Conservation (phyloP, 2,888 invertebrate genomes). For the Cataglyphis livida region DNA sequence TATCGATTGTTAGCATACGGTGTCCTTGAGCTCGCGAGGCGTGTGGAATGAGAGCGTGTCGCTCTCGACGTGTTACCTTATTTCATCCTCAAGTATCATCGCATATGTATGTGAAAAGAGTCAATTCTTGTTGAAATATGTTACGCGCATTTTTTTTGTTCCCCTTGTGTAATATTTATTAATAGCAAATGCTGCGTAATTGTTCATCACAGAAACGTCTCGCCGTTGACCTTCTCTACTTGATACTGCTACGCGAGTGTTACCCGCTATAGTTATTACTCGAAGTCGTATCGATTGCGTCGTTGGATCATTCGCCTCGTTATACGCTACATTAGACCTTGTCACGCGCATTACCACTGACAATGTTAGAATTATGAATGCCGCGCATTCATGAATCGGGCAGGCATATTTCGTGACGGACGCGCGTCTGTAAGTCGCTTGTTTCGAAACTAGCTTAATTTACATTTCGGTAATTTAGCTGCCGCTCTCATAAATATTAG, state of each 20-base stretch:
- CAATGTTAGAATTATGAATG: constrained; percentile 53
- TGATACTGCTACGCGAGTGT: constrained; percentile 36
- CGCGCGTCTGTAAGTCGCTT: constrained; percentile 42
- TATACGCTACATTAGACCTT: constrained; percentile 46
- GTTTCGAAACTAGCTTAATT: constrained; percentile 37
- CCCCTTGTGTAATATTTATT: constrained; percentile 59
- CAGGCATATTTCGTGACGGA: constrained; percentile 13
- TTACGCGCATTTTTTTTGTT: constrained; percentile 17
- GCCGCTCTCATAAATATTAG: not conserved
- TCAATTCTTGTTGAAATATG: constrained; percentile 19
- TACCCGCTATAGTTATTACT: not conserved
- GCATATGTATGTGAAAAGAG: constrained; percentile 6
- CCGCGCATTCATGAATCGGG: constrained; percentile 50
- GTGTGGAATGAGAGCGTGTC: constrained; percentile 7
- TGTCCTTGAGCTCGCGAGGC: constrained; percentile 50
- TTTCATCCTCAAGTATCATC: not conserved
- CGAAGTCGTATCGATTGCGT: constrained; percentile 44
- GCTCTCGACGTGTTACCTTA: not conserved
- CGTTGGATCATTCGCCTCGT: constrained; percentile 39
- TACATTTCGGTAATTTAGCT: constrained; percentile 31
- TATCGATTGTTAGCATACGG: constrained; percentile 49
- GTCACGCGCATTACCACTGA: constrained; percentile 42
- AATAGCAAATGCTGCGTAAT: constrained; percentile 45
- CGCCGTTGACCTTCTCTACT: constrained; percentile 62
- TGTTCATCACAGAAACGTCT: constrained; percentile 60